Base-by-base conservation (phyloP, 1,140 invertebrate genomes). In the Samia ricini region DNA sequence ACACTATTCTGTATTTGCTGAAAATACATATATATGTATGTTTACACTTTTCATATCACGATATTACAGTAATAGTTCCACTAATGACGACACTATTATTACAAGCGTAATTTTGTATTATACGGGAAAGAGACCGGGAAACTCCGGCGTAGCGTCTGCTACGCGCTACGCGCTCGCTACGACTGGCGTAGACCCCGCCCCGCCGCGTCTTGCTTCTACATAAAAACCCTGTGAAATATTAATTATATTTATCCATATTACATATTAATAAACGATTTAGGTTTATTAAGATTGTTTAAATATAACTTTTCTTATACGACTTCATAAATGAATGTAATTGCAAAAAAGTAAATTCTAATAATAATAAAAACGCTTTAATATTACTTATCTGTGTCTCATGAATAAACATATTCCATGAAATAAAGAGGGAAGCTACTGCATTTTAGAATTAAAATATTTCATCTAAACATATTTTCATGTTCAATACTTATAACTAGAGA, bases 181-280 rank as follows among this genome's bases (percentile, higher is more conserved):
- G 77, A 88, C 85, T 88, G 84, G 74, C 83, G 83, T 77, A 79
- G 81, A 72, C 76, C 81, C 79, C 76, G 64, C 83, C 79, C 85
- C 82, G 65, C 71, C 56, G 50, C 70, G 63, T 63, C 68, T 64
- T 57, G 57, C 62, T 63, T 58, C 58, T 60, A 63, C 26, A 33
- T 24, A 56, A 33, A 26, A 20, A 29, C 26, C 15, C 15, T 24
- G 55, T 12, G 33, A 42, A 42, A 29, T 56, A n/a, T 29, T 26
- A 33, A 33, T 29, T 56, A n/a, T 56, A n/a, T n/a, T 20, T 23
- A 8, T 52, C 4, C 23, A 22, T 52, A 21, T 6, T 6, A 42
- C 12, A 42, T 15, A 1, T 42, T 42, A 42, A 42, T 42, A 42
- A 42, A 26, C 26, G 4, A 8, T 4, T 26, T 8, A 26, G 8